These are phyloP conservation scores for Epinotia ramella DNA, from an alignment of 2,888 invertebrate species.

Conservation along the genomic window DNA sequence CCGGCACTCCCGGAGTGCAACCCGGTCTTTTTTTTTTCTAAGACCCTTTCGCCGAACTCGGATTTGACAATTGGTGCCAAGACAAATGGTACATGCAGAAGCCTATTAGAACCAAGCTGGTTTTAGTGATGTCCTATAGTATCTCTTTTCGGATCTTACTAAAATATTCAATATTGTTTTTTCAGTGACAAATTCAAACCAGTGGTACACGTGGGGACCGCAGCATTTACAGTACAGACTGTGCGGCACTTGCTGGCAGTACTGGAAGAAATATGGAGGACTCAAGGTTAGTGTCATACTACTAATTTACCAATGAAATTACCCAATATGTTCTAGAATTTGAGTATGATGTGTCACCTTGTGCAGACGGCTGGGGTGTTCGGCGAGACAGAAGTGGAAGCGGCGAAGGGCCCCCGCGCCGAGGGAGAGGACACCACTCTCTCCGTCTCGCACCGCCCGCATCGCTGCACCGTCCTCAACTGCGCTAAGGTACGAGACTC, in stretches of 20 bases:
- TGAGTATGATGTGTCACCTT: too few species aligned
- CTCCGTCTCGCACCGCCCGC: constrained; percentile 89
- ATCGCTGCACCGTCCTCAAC: constrained; percentile 95
- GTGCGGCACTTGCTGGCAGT: constrained; percentile 97
- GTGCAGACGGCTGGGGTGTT: constrained; percentile 78
- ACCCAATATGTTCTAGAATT: too few species aligned
- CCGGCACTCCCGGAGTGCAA: too few species aligned
- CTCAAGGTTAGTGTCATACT: constrained; percentile 87
- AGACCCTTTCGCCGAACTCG: too few species aligned
- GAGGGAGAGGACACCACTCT: constrained; percentile 82
- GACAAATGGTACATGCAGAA: neutral
- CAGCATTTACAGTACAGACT: constrained; percentile 96
- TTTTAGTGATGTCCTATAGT: neutral
- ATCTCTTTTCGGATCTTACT: neutral
- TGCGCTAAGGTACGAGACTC: constrained; percentile 90
- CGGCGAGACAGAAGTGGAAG: constrained; percentile 77
- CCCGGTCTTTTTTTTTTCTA: too few species aligned
- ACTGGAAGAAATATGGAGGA: constrained; percentile 99
- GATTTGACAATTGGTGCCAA: too few species aligned
- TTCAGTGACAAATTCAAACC: constrained; percentile 89
- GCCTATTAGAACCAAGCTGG: neutral
- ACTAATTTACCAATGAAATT: too few species aligned
- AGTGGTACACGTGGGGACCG: constrained; percentile 99
- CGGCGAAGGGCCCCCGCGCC: constrained; percentile 64
- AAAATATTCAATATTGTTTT: constrained; percentile 42